These are phyloP conservation scores for Pseudoips prasinana DNA, from an alignment of 2,888 invertebrate genomes.

Conservation along the genomic window DNA sequence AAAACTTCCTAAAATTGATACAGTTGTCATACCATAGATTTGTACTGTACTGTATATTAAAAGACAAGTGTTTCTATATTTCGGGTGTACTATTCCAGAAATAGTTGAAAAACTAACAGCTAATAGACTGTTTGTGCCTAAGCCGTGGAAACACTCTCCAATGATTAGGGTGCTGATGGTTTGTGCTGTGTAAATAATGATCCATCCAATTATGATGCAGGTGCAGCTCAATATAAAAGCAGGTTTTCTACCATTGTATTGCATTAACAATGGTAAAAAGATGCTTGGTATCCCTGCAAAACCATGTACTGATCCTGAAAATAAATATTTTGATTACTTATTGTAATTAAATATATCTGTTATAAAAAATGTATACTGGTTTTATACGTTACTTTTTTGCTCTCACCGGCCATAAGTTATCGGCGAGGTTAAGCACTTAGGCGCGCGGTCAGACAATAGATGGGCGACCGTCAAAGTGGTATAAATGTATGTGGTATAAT, in stretches of 20 bases:
- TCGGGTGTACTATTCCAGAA: constrained; percentile 24
- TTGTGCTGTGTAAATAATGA: constrained; percentile 11
- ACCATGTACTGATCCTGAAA: constrained; percentile 27
- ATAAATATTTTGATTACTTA: no score
- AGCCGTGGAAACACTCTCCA: constrained; percentile 27
- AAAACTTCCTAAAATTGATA: constrained; percentile 19
- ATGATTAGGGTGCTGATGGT: constrained; percentile 5
- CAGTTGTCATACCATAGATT: constrained; percentile 15
- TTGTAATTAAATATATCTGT: no score
- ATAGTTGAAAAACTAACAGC: constrained; percentile 22
- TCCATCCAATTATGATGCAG: constrained; percentile 22
- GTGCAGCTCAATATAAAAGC: constrained; percentile 25
- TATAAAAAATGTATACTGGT: no score
- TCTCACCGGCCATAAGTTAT: no score
- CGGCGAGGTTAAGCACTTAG: no score
- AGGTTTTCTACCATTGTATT: constrained; percentile 21
- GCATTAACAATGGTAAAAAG: constrained; percentile 24
- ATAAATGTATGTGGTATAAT: no score
- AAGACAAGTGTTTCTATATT: constrained; percentile 17
- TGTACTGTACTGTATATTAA: constrained; percentile 14
- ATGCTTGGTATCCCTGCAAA: constrained; percentile 25
- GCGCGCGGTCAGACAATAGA: no score
- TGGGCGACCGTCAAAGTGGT: no score
- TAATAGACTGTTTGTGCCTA: constrained; percentile 19
- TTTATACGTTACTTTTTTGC: no score